Base-by-base conservation (phyloP, 2,113 vertebrate species). In the Cettia cetti region DNA sequence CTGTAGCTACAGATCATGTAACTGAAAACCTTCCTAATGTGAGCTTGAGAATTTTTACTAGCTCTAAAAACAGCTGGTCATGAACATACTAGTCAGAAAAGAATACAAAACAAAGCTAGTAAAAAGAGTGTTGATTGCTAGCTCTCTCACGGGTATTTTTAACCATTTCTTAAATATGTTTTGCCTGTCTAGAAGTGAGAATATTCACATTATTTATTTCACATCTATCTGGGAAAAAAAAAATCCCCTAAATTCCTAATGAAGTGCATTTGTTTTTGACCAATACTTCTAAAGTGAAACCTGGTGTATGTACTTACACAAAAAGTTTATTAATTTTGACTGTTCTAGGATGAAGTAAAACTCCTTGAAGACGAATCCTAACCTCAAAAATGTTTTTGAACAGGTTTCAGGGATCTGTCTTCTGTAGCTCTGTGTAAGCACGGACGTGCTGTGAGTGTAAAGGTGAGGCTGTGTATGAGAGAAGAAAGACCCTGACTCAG, bases 41-140 rank as follows among this genome's bases (percentile, higher is more conserved):
- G 86, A 95, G 92, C 83, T 95, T 89, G 95, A 96, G 94, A 97
- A 96, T 94, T 96, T 96, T 96, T 96, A 96, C 94, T 97, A 96
- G 92, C 80, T 96, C 94, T 79, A 81, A 86, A 95, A 96, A 90
- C 96, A 97, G 96, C 96, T 97, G 96, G 76, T 86, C 91, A 39
- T 69, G 91, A 94, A 90, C 91, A 76, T 45, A 75, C 84, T 57
- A 95, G 92, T 95, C 90, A 92, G 89, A 95, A 97, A 96, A 95
- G 87, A 97, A 96, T 88, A 95, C 91, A 96, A 95, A 94, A 94
- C 91, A 95, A 95, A 96, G 84, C 90, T 69, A 84, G 93, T 92
- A 92, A 93, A 96, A 92, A 49, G 80, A 85, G 94, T 94, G 94
- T 94, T 96, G 95, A 95, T 89, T 96, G 86, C 92, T 92, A 69